These are phyloP conservation scores for Crocidura indochinensis DNA, from an alignment of 2,797 vertebrate genomes.

Conservation along the genomic window DNA sequence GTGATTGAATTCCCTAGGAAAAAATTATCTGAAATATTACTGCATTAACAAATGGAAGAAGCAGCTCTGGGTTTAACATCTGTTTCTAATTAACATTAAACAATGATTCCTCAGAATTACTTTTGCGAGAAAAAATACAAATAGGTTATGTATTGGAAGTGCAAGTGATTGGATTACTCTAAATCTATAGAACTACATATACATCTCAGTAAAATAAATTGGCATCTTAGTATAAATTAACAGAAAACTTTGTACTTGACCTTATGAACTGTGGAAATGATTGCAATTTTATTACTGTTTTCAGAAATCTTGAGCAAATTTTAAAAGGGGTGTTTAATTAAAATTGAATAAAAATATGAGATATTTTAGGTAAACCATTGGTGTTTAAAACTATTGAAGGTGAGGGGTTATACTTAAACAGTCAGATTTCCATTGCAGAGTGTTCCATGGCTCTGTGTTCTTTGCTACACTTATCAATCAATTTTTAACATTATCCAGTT, in stretches of 20 bases:
- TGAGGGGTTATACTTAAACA: slow-evolving; percentile 65
- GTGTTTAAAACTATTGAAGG: slow-evolving; percentile 36
- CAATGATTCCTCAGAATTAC: slow-evolving; percentile 71
- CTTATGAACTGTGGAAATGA: slow-evolving; percentile 54
- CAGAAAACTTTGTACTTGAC: slow-evolving; percentile 71
- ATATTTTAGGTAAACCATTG: slow-evolving; percentile 46
- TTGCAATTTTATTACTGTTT: background rate
- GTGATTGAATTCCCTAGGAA: background rate
- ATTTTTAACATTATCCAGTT: slow-evolving; percentile 42
- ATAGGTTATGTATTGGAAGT: slow-evolving; percentile 38
- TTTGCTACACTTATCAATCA: slow-evolving; percentile 70
- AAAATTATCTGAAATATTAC: background rate
- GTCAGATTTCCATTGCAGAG: slow-evolving; percentile 57
- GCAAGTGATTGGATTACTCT: slow-evolving; percentile 17
- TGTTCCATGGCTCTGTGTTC: slow-evolving; percentile 50
- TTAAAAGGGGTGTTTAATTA: background rate
- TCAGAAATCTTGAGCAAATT: background rate
- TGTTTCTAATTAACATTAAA: slow-evolving; percentile 74
- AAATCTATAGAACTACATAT: background rate
- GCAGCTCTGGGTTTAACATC: slow-evolving; percentile 69
- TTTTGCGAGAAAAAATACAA: slow-evolving; percentile 67
- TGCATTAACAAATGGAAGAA: slow-evolving; percentile 59
- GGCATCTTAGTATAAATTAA: slow-evolving; percentile 68
- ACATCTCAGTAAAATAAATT: slow-evolving; percentile 68
- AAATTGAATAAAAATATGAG: slow-evolving; percentile 60